Percentiles rank a stretch among this genome's conserved stretches.
Evolutionary conservation across 2,797 vertebrate genomes (phyloP).

Genomic region (Helarctos malayanus): DNA sequence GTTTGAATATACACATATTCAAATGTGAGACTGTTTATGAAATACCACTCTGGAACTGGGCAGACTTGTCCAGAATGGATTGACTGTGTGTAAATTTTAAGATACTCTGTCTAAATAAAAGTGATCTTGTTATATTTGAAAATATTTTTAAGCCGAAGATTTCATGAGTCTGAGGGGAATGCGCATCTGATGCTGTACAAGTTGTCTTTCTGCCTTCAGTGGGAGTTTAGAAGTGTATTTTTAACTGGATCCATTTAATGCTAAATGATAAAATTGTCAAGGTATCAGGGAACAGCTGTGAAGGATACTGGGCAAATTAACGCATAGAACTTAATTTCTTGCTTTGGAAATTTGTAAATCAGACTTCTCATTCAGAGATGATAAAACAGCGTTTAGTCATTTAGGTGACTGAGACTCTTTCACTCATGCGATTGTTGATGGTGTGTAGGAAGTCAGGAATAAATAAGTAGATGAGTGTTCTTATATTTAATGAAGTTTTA

Average conservation of each 20-base stretch:
- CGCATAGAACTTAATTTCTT: constrained; percentile 47
- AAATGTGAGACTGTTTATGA: constrained; percentile 3
- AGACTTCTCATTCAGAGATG: constrained; percentile 46
- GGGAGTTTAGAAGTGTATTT: constrained; percentile 42
- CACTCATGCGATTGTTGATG: constrained; percentile 20
- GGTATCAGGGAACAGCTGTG: constrained; percentile 5
- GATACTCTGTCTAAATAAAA: constrained; percentile 18
- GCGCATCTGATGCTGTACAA: not conserved
- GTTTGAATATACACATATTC: not conserved
- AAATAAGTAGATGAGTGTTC: not conserved
- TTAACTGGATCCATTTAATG: constrained; percentile 14
- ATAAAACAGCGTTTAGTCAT: constrained; percentile 56
- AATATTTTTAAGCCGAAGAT: constrained; percentile 43
- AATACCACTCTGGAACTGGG: not conserved
- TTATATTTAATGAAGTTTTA: constrained; percentile 27
- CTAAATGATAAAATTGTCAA: not conserved
- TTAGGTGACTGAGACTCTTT: not conserved
- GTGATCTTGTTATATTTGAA: constrained; percentile 12
- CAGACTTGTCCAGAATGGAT: not conserved
- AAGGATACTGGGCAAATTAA: not conserved
- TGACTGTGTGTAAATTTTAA: constrained; percentile 52
- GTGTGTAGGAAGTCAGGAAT: constrained; percentile 46
- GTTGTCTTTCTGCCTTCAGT: not conserved
- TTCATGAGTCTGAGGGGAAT: constrained; percentile 6
- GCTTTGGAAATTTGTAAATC: constrained; percentile 46